Evolutionary conservation across 2,888 invertebrate genomes (phyloP).

Genomic region (Drosophila longiperda): DNA sequence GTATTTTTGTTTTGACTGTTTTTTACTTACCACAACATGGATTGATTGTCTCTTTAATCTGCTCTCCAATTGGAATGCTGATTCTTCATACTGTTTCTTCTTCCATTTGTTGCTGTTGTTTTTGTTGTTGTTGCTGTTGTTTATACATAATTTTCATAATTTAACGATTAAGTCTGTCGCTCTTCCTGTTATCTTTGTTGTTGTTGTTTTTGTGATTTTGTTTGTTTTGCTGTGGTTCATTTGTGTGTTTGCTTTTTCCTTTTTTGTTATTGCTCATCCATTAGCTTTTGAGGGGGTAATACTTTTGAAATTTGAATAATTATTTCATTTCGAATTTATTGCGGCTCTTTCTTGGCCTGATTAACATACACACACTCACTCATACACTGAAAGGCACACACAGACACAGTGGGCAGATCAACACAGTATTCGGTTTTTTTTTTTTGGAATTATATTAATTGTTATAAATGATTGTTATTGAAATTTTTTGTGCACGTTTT

Average conservation of each 20-base stretch:
- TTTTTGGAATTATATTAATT: constrained; percentile 10
- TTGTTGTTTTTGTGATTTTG: constrained; percentile 14
- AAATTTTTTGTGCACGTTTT: constrained; percentile 9
- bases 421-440: neutral
- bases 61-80: constrained; percentile 13
- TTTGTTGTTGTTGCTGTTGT: constrained; percentile 16
- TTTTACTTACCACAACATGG: constrained; percentile 47
- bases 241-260: constrained; percentile 26
- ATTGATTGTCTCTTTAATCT: constrained; percentile 20
- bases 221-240: constrained; percentile 17
- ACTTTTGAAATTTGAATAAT: constrained; percentile 50
- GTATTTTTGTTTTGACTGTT: neutral
- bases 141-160: constrained; percentile 46
- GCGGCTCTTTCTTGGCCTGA: constrained; percentile 33
- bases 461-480: constrained; percentile 50
- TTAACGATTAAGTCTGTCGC: constrained; percentile 43
- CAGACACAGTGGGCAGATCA: constrained; percentile 4
- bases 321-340: constrained; percentile 49
- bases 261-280: constrained; percentile 16
- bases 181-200: constrained; percentile 28
- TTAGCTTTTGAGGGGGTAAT: constrained; percentile 33
- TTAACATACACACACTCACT: constrained; percentile 28
- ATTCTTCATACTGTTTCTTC: constrained; percentile 40
- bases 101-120: constrained; percentile 20
- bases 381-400: constrained; percentile 9